Base-by-base conservation (phyloP, 2,797 vertebrate species). In the Threskiornis aethiopicus region DNA sequence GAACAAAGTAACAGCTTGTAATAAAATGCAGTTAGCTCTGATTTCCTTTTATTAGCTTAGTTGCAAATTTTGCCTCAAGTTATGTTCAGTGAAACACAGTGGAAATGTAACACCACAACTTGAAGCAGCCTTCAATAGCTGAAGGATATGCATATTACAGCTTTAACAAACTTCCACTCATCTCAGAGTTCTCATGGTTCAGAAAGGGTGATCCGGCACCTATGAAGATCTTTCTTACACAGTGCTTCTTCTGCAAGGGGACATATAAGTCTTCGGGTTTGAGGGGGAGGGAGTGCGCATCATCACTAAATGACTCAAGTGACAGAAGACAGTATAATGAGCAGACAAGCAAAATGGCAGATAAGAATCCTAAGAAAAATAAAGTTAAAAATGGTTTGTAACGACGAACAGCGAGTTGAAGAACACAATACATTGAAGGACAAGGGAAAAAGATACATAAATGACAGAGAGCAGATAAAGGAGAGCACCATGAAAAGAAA, bases 251-350 rank as follows among this genome's bases (percentile, higher is more conserved):
- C 70, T 73, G 33, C 47, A 59, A 21, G 39, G 39, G 8, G 25
- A 62, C 7, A 49, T 4, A 20, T 24, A 62, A 66, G 22, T 22
- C 55, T 52, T 69, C 0, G 2, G 37, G 26, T 58, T 51, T 66
- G 15, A 1, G 5, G 11, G 4, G 54, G 15, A 15, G 18, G 17
- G 8, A 6, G 0, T 44, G 13, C 37, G 17, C 13, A 7, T 59
- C 46, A 22, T 57, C 31, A 58, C 18, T 16, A 66, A 54, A 51
- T 25, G 7, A 33, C 29, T 84, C 16, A 52, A 55, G 26, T 49
- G 37, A 79, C 20, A 42, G 14, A 47, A 49, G 39, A 52, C 31
- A 51, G 4, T 21, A 28, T 31, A 72, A 21, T 2, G 2, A 79
- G 14, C 9, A 80, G 62, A 51, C 3, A 49, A 69, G 8, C 5